phyloP scores from a whole-genome alignment of 2,888 invertebrate species.

The Drosophila paranaensis region DNA sequence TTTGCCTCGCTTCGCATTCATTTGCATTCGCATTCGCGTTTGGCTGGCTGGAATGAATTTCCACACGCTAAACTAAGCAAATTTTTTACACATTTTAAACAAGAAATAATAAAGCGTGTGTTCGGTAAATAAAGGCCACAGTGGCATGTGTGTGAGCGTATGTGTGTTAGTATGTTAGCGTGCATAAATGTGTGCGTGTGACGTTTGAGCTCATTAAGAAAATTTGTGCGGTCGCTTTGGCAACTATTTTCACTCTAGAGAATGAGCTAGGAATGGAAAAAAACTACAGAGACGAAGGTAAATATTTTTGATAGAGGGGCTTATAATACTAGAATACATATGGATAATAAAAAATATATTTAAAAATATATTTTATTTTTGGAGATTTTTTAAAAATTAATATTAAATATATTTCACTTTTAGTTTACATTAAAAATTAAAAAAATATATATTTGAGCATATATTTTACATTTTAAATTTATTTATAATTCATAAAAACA shows the following conservation, averaged over 20 bases:
- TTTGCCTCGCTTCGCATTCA: conserved; percentile 22
- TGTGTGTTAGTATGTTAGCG: not conserved
- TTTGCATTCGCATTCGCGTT: conserved; percentile 21
- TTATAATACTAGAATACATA: not conserved
- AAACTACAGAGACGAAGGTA: conserved; percentile 21
- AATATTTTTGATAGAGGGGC: not conserved
- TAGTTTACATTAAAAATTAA: too few relatives aligned
- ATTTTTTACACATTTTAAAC: conserved; percentile 59
- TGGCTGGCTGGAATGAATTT: conserved; percentile 38
- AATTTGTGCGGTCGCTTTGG: conserved; percentile 66
- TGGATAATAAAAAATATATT: not conserved
- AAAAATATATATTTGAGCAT: too few relatives aligned
- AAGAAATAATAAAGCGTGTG: conserved; percentile 45
- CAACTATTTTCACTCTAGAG: conserved; percentile 56
- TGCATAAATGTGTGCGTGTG: conserved; percentile 28
- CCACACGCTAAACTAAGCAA: conserved; percentile 57
- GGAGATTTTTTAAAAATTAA: too few relatives aligned
- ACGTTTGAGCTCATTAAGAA: conserved; percentile 69
- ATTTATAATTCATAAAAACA: too few relatives aligned
- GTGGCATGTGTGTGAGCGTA: conserved; percentile 12
- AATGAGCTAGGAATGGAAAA: conserved; percentile 9
- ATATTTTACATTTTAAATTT: too few relatives aligned
- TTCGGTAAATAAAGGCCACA: conserved; percentile 52
- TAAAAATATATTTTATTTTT: too few relatives aligned
- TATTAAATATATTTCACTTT: too few relatives aligned